Percentiles rank a stretch among this genome's conserved stretches.
Evolutionary conservation across 2,797 vertebrate species (phyloP).

Genomic region (Poecilia gillii): DNA sequence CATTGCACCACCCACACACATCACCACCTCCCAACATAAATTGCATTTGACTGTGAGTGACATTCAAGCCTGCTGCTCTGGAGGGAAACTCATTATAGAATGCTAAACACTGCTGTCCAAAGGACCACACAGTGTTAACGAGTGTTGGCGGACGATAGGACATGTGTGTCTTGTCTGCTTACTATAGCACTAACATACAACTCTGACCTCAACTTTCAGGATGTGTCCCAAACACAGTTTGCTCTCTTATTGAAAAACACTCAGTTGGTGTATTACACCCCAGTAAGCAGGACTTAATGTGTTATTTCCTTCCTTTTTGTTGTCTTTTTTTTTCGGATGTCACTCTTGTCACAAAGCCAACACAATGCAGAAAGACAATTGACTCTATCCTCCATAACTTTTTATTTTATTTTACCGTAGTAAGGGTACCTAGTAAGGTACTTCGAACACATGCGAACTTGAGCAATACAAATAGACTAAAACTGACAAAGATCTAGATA

Average conservation of each 20-base stretch:
- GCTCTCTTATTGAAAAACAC: slow-evolving; percentile 15
- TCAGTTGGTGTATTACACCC: background rate
- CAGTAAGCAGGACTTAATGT: background rate
- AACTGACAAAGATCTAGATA: background rate
- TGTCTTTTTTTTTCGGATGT: background rate
- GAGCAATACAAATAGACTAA: background rate
- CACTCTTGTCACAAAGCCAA: background rate
- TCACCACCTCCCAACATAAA: slow-evolving; percentile 53
- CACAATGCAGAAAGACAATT: background rate
- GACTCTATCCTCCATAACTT: background rate
- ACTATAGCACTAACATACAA: slow-evolving; percentile 50
- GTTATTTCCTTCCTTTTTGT: background rate
- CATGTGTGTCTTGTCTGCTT: slow-evolving; percentile 61
- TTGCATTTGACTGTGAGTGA: slow-evolving; percentile 70
- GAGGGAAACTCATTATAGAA: slow-evolving; percentile 78
- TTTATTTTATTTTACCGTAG: background rate
- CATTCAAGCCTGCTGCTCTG: slow-evolving; percentile 68
- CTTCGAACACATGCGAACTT: background rate
- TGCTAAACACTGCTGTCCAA: slow-evolving; percentile 74
- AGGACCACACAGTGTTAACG: slow-evolving; percentile 75
- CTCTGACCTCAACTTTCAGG: slow-evolving; percentile 40
- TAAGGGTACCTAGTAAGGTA: background rate
- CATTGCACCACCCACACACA: slow-evolving; percentile 53
- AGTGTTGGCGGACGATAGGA: slow-evolving; percentile 55
- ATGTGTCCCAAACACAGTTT: slow-evolving; percentile 16